Conservation (phyloP, 2,888 invertebrate species). For the Oligia latruncula region DNA sequence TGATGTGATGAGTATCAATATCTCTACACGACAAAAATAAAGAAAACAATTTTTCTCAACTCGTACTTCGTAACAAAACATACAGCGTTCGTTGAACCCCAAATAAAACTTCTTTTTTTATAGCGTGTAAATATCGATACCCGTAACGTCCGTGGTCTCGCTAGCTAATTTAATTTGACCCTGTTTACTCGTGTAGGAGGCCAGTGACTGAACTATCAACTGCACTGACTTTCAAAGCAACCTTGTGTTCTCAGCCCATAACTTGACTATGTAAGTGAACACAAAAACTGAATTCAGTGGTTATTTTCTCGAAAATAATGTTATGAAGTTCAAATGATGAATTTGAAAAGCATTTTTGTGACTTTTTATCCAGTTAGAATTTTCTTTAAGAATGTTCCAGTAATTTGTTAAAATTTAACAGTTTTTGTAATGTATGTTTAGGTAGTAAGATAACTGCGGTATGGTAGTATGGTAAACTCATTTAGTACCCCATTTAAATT, state of each 20-base stretch:
- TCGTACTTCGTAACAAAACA: background rate
- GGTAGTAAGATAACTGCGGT: background rate
- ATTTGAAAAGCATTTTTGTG: constrained; percentile 49
- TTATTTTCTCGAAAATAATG: constrained; percentile 67
- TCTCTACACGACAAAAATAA: too few species aligned
- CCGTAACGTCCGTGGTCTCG: background rate
- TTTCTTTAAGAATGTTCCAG: constrained; percentile 26
- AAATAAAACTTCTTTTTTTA: background rate
- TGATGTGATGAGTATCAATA: background rate
- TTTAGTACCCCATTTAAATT: background rate
- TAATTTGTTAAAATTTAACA: constrained; percentile 5
- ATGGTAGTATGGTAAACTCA: background rate
- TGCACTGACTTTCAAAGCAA: background rate
- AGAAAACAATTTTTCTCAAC: too few species aligned
- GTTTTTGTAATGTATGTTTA: constrained; percentile 12
- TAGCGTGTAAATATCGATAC: background rate
- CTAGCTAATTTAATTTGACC: background rate
- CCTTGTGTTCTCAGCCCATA: background rate
- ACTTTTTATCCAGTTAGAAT: constrained; percentile 24
- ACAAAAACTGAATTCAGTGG: constrained; percentile 62
- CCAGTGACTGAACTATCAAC: background rate
- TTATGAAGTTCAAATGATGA: constrained; percentile 63
- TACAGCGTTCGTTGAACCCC: background rate
- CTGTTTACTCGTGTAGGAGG: background rate
- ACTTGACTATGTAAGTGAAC: constrained; percentile 11